phyloP scores from a whole-genome alignment of 2,888 invertebrate genomes.

The Silvanus unidentatus region DNA sequence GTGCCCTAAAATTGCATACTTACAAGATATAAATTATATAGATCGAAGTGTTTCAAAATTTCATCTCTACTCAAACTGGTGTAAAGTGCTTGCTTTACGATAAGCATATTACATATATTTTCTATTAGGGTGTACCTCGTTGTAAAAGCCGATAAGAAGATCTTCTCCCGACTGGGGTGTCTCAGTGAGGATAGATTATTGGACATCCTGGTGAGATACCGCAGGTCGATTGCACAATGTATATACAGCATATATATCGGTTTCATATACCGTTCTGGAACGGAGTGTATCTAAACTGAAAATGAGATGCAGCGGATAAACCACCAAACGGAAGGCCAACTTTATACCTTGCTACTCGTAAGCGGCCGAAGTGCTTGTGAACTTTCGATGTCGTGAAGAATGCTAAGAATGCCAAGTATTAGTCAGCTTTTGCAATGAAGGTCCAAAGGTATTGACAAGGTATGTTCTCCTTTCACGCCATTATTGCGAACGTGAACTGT shows the following conservation, averaged over 20 bases:
- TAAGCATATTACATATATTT: constrained; percentile 20
- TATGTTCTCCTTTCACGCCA: constrained; percentile 10
- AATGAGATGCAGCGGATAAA: constrained; percentile 22
- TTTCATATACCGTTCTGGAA: constrained; percentile 16
- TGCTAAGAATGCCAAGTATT: constrained; percentile 12
- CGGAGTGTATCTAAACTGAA: constrained; percentile 14
- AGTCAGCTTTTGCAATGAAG: constrained; percentile 4
- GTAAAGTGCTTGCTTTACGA: constrained; percentile 12
- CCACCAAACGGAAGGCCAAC: constrained; percentile 20
- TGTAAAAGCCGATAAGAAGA: constrained; percentile 17
- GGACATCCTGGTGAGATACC: constrained; percentile 15
- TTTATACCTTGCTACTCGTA: constrained; percentile 11
- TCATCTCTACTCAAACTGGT: constrained; percentile 1
- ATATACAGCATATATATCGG: too few relatives aligned
- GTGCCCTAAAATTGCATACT: too few relatives aligned
- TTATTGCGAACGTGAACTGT: constrained; percentile 20
- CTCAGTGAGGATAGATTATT: constrained; percentile 16
- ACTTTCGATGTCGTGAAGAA: constrained; percentile 11
- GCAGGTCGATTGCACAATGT: constrained; percentile 20
- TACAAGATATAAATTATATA: too few relatives aligned
- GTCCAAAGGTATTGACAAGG: constrained; percentile 11
- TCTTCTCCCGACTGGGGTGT: constrained; percentile 11
- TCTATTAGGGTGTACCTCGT: constrained; percentile 18
- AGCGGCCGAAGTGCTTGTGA: background rate
- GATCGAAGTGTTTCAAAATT: background rate